Conservation (phyloP, 2,888 invertebrate species). For the Scaptomyza parva region DNA sequence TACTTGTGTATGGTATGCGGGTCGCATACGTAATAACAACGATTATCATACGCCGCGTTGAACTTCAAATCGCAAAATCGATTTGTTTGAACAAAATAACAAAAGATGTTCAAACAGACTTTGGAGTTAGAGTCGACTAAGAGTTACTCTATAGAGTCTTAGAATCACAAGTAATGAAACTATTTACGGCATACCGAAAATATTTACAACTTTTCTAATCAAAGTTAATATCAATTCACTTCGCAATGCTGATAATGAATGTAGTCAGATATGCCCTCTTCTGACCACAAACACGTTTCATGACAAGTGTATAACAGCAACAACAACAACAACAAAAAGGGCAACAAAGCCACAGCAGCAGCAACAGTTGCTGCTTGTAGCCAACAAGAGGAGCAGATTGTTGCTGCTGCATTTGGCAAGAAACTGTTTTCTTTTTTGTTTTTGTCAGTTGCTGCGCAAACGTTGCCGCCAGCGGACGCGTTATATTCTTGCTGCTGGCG, state of each 20-base stretch:
- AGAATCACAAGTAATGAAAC: too few relatives aligned
- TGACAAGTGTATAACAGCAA: background rate
- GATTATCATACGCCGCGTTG: constrained; percentile 9
- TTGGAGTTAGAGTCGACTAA: background rate
- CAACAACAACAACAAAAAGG: background rate
- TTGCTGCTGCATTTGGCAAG: constrained; percentile 21
- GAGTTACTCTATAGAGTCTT: too few relatives aligned
- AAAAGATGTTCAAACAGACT: too few relatives aligned
- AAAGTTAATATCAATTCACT: too few relatives aligned
- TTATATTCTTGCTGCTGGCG: constrained; percentile 2
- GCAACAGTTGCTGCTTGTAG: constrained; percentile 20
- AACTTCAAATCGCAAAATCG: constrained; percentile 14
- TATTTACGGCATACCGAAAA: too few relatives aligned
- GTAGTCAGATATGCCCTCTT: too few relatives aligned
- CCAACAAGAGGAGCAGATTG: constrained; percentile 31
- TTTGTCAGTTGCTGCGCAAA: constrained; percentile 55
- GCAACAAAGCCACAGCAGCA: constrained; percentile 4
- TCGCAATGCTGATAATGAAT: too few relatives aligned
- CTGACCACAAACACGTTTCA: too few relatives aligned
- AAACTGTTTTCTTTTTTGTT: constrained; percentile 2
- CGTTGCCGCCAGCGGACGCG: constrained; percentile 65
- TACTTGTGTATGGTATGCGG: background rate
- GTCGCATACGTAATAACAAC: constrained; percentile 20
- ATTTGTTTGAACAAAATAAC: constrained; percentile 25
- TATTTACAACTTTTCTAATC: too few relatives aligned